Conservation (phyloP, 2,797 vertebrate genomes). For the Hozukius guyotensis region DNA sequence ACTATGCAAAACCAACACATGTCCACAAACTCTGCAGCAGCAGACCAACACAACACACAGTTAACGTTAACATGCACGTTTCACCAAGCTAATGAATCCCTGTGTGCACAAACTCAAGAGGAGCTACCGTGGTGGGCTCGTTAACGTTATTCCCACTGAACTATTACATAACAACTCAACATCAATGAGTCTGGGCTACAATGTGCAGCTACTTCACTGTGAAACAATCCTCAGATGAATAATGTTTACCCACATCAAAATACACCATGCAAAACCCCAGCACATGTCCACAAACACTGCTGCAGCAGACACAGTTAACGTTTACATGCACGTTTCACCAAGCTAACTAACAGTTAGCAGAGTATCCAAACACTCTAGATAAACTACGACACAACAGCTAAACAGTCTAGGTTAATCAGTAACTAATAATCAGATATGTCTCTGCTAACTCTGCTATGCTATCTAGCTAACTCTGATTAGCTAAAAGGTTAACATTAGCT, state of each 20-base stretch:
- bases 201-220: neutral
- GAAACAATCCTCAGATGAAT: neutral
- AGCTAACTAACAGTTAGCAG: too few relatives aligned
- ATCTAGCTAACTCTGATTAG: conserved; percentile 44
- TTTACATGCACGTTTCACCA: too few relatives aligned
- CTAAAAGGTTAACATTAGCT: conserved; percentile 55
- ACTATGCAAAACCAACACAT: too few relatives aligned
- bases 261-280: neutral
- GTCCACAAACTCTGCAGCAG: too few relatives aligned
- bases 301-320: too few relatives aligned
- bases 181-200: conserved; percentile 60
- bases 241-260: neutral
- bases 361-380: accelerated
- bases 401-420: neutral
- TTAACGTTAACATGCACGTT: too few relatives aligned
- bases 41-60: too few relatives aligned
- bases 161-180: conserved; percentile 67
- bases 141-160: conserved; percentile 35
- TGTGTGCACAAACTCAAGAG: neutral
- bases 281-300: too few relatives aligned
- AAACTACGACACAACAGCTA: too few relatives aligned
- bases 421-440: neutral
- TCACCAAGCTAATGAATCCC: too few relatives aligned
- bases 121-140: neutral
- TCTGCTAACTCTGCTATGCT: neutral